Conservation (phyloP, 2,797 vertebrate genomes). For the Etheostoma nigrum region DNA sequence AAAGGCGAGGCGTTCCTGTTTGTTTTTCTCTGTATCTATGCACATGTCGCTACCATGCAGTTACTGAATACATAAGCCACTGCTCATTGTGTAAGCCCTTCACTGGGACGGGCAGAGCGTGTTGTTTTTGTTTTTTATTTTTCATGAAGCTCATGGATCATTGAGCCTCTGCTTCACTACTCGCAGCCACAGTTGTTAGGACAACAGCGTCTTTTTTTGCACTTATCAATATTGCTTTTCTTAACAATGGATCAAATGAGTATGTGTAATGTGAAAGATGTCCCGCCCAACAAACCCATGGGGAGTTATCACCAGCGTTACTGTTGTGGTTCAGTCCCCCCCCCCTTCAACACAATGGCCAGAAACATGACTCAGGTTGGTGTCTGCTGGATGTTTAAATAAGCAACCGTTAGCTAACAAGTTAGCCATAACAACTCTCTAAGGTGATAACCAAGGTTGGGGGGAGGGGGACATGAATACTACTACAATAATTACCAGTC, state of each 20-base stretch:
- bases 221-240: no score
- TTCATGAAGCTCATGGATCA: constrained; percentile 6
- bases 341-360: neutral
- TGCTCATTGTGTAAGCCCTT: constrained; percentile 50
- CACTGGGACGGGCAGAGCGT: constrained; percentile 25
- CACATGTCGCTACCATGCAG: constrained; percentile 61
- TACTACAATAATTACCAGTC: no score
- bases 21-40: constrained; percentile 82
- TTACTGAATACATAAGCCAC: constrained; percentile 60
- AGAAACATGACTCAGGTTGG: neutral
- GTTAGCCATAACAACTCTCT: neutral
- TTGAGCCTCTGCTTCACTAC: constrained; percentile 8
- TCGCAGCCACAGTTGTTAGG: neutral
- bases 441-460: no score
- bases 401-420: neutral
- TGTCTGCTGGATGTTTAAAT: constrained; percentile 4
- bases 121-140: constrained; percentile 20
- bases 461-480: no score
- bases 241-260: neutral
- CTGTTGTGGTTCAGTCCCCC: constrained; percentile 1
- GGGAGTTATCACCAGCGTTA: neutral
- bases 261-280: neutral
- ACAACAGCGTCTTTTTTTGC: constrained; percentile 13
- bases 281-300: neutral
- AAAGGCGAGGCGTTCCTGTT: constrained; percentile 81